Conservation (phyloP, 2,797 vertebrate genomes). For the Morelia viridis region DNA sequence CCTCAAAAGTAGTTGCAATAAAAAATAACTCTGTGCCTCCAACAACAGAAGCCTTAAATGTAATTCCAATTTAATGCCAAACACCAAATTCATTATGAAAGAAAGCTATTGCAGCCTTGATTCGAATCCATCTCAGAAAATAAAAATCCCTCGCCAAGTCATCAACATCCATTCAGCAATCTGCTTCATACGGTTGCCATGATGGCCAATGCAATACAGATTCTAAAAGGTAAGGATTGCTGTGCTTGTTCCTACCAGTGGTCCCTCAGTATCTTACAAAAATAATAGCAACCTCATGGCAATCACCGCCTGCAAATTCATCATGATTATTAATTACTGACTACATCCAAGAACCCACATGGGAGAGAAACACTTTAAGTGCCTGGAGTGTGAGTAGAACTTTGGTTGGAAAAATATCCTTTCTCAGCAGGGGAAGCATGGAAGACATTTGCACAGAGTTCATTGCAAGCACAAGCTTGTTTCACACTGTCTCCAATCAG, state of each 20-base stretch:
- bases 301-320: background rate
- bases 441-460: background rate
- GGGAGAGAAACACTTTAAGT: background rate
- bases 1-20: background rate
- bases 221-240: background rate
- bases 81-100: background rate
- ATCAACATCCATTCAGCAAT: background rate
- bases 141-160: background rate
- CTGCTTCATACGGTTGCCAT: background rate
- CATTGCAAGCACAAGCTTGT: background rate
- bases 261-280: background rate
- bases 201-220: background rate
- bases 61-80: background rate
- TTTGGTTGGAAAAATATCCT: background rate
- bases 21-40: background rate
- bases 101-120: background rate
- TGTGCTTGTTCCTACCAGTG: background rate
- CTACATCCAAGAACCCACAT: background rate
- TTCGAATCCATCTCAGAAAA: background rate
- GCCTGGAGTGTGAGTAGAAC: background rate
- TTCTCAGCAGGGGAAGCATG: background rate
- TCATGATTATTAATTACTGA: background rate
- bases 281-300: background rate
- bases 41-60: background rate
- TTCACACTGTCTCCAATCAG: background rate